Percentiles rank a stretch among this genome's conserved stretches.
Evolutionary conservation across 2,797 vertebrate genomes (phyloP).

Genomic region (Thaleichthys pacificus): DNA sequence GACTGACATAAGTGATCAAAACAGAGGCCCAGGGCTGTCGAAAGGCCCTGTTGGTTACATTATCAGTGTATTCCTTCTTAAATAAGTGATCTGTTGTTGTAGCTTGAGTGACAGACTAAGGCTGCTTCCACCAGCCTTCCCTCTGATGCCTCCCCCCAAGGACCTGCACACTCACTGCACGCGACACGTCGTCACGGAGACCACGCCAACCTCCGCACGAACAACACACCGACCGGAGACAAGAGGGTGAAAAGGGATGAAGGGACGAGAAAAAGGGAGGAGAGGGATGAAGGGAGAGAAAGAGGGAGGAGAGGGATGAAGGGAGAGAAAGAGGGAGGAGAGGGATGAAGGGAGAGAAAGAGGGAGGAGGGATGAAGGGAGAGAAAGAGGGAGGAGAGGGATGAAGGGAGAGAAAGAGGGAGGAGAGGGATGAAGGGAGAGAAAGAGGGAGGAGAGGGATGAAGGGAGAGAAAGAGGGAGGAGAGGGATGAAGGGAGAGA

Average conservation of each 20-base stretch:
- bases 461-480: background rate
- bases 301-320: background rate
- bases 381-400: constrained; percentile 3
- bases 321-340: background rate
- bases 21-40: background rate
- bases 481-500: background rate
- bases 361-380: background rate
- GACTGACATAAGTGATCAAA: background rate
- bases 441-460: constrained; percentile 6
- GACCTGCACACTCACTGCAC: too few species aligned
- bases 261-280: background rate
- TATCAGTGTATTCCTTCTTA: background rate
- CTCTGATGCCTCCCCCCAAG: too few species aligned
- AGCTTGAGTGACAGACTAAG: too few species aligned
- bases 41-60: background rate
- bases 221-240: background rate
- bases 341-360: background rate
- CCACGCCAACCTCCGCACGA: too few species aligned
- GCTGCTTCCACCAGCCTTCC: too few species aligned
- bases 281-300: background rate
- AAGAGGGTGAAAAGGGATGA: background rate
- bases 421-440: background rate
- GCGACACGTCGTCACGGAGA: too few species aligned
- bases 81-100: too few species aligned
- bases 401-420: background rate